phyloP scores from a whole-genome alignment of 2,888 invertebrate species.

The Lycophotia porphyrea region DNA sequence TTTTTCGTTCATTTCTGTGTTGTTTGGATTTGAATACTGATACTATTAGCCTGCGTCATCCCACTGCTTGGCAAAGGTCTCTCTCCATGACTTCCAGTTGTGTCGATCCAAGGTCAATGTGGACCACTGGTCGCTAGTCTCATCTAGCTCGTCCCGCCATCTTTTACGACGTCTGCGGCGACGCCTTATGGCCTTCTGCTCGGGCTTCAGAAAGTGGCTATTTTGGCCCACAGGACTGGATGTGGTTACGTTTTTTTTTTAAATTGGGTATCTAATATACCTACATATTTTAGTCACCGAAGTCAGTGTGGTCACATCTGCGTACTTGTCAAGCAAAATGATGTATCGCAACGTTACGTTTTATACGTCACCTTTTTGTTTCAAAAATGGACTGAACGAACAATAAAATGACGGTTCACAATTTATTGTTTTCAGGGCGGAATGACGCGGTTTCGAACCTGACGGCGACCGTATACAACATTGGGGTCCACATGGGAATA shows the following conservation, averaged over 20 bases:
- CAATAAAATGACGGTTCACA: conserved; percentile 59
- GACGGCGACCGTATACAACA: conserved; percentile 71
- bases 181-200: too few species aligned
- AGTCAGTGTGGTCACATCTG: conserved; percentile 59
- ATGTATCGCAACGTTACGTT: conserved; percentile 61
- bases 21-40: neutral
- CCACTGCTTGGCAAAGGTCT: too few species aligned
- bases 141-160: too few species aligned
- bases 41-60: too few species aligned
- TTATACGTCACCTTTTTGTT: conserved; percentile 60
- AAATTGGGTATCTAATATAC: neutral
- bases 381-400: conserved; percentile 60
- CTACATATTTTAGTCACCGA: conserved; percentile 7
- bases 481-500: conserved; percentile 78
- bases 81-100: too few species aligned
- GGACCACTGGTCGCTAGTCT: too few species aligned
- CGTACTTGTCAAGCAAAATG: conserved; percentile 60
- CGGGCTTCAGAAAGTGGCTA: too few species aligned
- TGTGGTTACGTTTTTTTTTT: neutral
- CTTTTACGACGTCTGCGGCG: too few species aligned
- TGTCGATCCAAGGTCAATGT: too few species aligned
- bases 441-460: conserved; percentile 67
- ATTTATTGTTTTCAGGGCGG: conserved; percentile 71
- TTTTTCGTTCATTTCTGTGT: neutral
- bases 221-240: too few species aligned